Conservation (phyloP, 2,888 invertebrate species). For the Drosophila borealis region DNA sequence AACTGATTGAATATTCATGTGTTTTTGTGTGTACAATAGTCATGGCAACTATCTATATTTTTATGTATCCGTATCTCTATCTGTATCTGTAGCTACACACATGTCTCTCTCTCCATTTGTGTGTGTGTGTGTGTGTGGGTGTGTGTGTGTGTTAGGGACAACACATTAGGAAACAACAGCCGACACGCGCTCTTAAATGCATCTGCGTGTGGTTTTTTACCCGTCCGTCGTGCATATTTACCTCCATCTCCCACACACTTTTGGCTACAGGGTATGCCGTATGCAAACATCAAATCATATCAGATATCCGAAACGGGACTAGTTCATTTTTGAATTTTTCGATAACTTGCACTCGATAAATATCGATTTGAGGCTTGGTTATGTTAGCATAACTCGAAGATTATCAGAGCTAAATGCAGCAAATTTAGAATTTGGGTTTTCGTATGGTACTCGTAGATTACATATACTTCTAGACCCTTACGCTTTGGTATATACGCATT, state of each 20-base stretch:
- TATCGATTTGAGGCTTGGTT: too few relatives aligned
- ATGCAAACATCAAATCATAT: too few relatives aligned
- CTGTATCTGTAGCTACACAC: constrained; percentile 30
- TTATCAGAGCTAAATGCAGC: too few relatives aligned
- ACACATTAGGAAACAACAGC: constrained; percentile 41
- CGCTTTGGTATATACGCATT: too few relatives aligned
- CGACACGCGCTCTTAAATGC: constrained; percentile 69
- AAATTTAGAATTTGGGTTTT: too few relatives aligned
- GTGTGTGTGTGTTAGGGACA: constrained; percentile 41
- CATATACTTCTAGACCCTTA: too few relatives aligned
- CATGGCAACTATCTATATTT: constrained; percentile 73
- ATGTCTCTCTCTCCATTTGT: background rate
- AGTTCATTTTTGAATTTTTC: background rate
- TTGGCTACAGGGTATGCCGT: too few relatives aligned
- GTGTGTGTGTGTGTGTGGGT: constrained; percentile 11
- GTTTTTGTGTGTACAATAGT: constrained; percentile 48
- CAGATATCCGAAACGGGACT: too few relatives aligned
- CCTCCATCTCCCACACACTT: background rate
- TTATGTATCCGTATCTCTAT: constrained; percentile 12
- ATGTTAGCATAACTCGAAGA: too few relatives aligned
- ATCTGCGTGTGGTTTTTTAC: constrained; percentile 68
- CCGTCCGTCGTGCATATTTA: constrained; percentile 26
- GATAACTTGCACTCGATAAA: background rate
- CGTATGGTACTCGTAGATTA: too few relatives aligned
- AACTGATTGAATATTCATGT: constrained; percentile 65